Evolutionary conservation across 1,140 invertebrate species (phyloP).

Genomic region (Delia radicum): DNA sequence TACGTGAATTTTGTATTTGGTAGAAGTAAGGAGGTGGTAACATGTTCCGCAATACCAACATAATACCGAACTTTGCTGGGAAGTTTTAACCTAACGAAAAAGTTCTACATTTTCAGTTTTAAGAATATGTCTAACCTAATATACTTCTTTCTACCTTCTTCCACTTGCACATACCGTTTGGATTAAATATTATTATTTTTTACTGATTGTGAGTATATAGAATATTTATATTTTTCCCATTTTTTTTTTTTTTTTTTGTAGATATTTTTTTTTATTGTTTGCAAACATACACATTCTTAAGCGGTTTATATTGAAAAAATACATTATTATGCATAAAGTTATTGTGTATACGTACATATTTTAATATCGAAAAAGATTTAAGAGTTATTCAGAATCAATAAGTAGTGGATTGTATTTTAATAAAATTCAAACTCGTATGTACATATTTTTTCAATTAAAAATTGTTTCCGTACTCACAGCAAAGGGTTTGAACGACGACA

Average conservation of each 20-base stretch:
- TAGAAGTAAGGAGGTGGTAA: too few species aligned
- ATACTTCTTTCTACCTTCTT: not conserved
- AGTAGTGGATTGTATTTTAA: not conserved
- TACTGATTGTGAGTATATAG: not conserved
- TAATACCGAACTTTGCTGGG: too few species aligned
- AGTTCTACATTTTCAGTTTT: too few species aligned
- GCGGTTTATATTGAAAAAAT: not conserved
- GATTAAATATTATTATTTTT: slow-evolving; percentile 20
- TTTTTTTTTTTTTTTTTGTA: not conserved
- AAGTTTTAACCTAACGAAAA: too few species aligned
- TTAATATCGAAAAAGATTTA: not conserved
- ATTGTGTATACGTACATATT: not conserved
- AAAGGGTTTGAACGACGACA: too few species aligned
- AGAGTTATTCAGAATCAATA: not conserved
- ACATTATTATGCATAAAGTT: not conserved
- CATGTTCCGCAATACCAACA: too few species aligned
- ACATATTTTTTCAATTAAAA: not conserved
- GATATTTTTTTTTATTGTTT: not conserved
- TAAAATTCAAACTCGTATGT: not conserved
- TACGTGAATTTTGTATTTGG: too few species aligned
- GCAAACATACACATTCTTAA: not conserved
- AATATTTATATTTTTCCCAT: not conserved
- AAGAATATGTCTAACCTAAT: too few species aligned
- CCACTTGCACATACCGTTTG: slow-evolving; percentile 4
- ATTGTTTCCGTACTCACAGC: too few species aligned